Evolutionary conservation across 2,888 invertebrate species (phyloP), one percentile per base, ranked within the genome.

Genomic region (Calliopum simillimum): DNA sequence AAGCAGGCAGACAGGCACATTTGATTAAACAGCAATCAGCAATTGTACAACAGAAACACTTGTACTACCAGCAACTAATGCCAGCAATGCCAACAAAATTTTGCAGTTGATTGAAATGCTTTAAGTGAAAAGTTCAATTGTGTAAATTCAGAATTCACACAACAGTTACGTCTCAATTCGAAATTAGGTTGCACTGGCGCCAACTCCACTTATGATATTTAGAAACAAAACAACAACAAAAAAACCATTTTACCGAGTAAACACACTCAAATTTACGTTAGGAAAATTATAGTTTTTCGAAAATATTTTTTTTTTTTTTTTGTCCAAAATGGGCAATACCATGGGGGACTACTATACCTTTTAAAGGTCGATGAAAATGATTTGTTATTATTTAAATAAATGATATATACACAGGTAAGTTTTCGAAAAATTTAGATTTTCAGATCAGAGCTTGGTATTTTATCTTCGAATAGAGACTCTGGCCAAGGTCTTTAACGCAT

Each of bases 141-240:
- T 33, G 33, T 33, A 33, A 64, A 64, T 53, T 19, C 49, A 19
- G 5, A 33, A 33, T 33, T 8, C 33, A 33, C 33, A 33, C 33
- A 8, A 33, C 64, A 19, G 49, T 64, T 64, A 6, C 41, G 25
- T 64, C 64, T 19, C 41, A 43, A 53, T 53, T 33, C 33, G 25
- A 76, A 80, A 80, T 79, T 79, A 76, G 80, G 80, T 81, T 80
- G 79, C 79, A 74, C 33, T 53, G 61, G 65, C 71, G 68, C 64
- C 65, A 65, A 25, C 33, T n/a, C 46, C 67, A 67, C 46, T 67
- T 53, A 16, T 33, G 33, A 14, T 58, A 19, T 23, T 33, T 58
- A 58, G 33, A 16, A 14, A 25, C 4, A 13, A 8, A 19, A 21
- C 11, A 21, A 21, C n/a, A 19, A 21, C 11, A 21, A 21, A 19